Evolutionary conservation across 2,888 invertebrate genomes (phyloP), one percentile per base, ranked within the genome.

Genomic region (Meiosimyza platycephala): DNA sequence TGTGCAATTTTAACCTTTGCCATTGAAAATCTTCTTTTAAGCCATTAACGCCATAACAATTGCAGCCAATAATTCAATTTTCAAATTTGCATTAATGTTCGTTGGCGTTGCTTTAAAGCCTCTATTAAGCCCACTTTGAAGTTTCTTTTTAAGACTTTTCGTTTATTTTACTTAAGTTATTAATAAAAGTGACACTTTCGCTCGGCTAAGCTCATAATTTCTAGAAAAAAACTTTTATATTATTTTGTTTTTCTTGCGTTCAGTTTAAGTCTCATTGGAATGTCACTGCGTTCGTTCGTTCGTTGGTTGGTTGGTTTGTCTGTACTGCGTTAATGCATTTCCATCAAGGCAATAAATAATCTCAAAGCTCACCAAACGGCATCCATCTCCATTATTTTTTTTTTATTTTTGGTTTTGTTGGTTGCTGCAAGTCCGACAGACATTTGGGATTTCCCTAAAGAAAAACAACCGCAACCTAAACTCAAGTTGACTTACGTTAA

Each of bases 271-370:
- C 47, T 40, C 48, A n/a, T n/a, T 40, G 16, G 62, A 28, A 6
- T n/a, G 62, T 40, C 48, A n/a, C 12, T 40, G 6, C 57, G 9
- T 57, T 18, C 16, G 57, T 6, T 28, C 28, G 16, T n/a, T n/a
- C n/a, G n/a, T n/a, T n/a, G n/a, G 28, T 9, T 48, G 9, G 47
- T 63, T 16, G 50, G 13, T 22, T 33, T 9, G 22, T 6, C 6
- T 11, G 51, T 63, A 52, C 63, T 52, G 47, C 63, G 57, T 62
- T 63, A 70, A 70, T 70, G 70, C 70, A 70, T 70, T 63, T 70
- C 63, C 63, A 54, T 63, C 62, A 62, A 47, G 70, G 70, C 62
- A 70, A 70, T 70, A 70, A 70, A 70, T 70, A 70, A 70, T 70
- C 63, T 63, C 54, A 70, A 70, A 70, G 63, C 70, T 52, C 70